Evolutionary conservation across 2,888 invertebrate species (phyloP).

Genomic region (Odontocerum albicorne): DNA sequence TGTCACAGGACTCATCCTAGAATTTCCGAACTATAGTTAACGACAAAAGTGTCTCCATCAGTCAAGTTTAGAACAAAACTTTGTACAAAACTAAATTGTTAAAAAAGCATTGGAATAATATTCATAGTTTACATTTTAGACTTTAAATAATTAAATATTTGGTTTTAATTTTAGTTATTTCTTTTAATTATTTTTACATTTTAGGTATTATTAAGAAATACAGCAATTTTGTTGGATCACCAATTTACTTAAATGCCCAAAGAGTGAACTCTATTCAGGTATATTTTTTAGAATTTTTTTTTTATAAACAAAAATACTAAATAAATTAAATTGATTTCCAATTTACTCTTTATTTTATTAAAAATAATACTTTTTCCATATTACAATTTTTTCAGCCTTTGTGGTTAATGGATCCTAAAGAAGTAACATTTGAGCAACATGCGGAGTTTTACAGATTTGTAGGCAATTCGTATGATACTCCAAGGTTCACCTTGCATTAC

Average conservation of each 20-base stretch:
- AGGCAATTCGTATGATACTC: constrained; percentile 82
- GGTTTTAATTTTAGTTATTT: too few species aligned
- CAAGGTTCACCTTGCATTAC: constrained; percentile 89
- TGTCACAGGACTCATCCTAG: too few species aligned
- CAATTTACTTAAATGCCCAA: constrained; percentile 88
- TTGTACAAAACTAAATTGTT: too few species aligned
- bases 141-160: too few species aligned
- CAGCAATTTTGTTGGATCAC: constrained; percentile 95
- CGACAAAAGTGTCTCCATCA: too few species aligned
- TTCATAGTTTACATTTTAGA: too few species aligned
- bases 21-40: too few species aligned
- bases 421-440: constrained; percentile 83
- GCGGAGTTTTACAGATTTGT: constrained; percentile 91
- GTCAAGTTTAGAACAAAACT: too few species aligned
- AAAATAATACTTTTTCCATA: background rate
- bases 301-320: background rate
- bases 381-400: constrained; percentile 64
- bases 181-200: too few species aligned
- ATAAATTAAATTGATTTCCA: background rate
- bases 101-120: too few species aligned
- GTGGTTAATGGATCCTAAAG: constrained; percentile 92
- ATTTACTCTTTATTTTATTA: background rate
- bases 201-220: constrained; percentile 89
- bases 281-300: constrained; percentile 24
- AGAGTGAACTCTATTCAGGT: constrained; percentile 86